Base-by-base conservation (phyloP, 2,113 vertebrate genomes). In the Tichodroma muraria region DNA sequence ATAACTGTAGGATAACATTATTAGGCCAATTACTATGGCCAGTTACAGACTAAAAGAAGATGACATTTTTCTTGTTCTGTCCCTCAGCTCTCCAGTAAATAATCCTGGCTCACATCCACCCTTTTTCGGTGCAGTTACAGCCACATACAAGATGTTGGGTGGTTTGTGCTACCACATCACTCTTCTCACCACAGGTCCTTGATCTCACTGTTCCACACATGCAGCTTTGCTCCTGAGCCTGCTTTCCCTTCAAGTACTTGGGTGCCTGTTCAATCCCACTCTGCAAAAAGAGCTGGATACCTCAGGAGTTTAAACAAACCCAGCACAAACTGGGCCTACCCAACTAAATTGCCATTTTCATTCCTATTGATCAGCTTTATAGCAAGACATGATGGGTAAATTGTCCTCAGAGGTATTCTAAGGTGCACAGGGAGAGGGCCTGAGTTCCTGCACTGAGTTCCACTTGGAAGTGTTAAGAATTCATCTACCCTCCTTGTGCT, bases 1-100 rank as follows among this genome's bases (percentile, higher is more conserved):
- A 72, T 87, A 85, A 94, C 53, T 69, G 63, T 11, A 49, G 45
- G 53, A 57, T 50, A 68, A 79, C 57, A 81, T 89, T 79, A 85
- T 90, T 76, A 89, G 78, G 75, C n/a, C 57, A 69, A 92, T 84
- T 76, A 57, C 70, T 81, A 10, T 27, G 61, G 28, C 60, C 66
- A 76, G 80, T 40, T 52, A 33, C 44, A 88, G 66, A 18, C 49
- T 61, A 37, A 49, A 80, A 81, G 56, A 27, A n/a, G 61, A 2
- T 4, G 45, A 37, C 18, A 72, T 76, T 92, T 92, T 75, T 70
- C 60, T 71, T 80, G 31, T 42, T 52, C 28, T 6, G 25, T 78
- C 49, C 61, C 73, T 78, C 23, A 30, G 40, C 69, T 84, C 72
- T 47, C 22, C 71, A 66, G 19, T 9, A 70, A n/a, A 25, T 42